Base-by-base conservation (phyloP, 2,797 vertebrate genomes). In the Malacoctenus gilli region DNA sequence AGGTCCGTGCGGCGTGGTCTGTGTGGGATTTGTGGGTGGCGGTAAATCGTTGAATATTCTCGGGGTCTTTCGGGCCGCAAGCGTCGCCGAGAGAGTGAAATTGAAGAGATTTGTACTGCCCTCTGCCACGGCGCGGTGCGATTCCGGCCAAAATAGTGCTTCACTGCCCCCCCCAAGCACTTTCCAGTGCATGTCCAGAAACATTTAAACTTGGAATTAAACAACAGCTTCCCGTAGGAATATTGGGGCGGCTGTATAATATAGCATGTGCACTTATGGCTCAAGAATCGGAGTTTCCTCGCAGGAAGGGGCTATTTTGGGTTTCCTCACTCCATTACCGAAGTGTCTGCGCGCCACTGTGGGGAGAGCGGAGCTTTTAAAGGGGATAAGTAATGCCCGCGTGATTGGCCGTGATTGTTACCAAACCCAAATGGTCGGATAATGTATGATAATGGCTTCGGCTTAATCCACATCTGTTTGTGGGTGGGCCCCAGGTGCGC, bases 371-470 rank as follows among this genome's bases (percentile, higher is more conserved):
- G 48, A 67, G 82, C 83, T 86, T 86, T 88, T 84, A 85, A 75
- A 72, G 72, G 68, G 84, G 74, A 85, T 86, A 66, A 83, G 52
- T 82, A 72, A 82, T 61, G 55, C 82, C 79, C 83, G 53, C 75
- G 82, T 70, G 79, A 77, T 85, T 78, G 70, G 44, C 53, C 37
- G 39, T 54, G 43, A 73, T 59, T 59, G 65, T 77, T 80, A 68
- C 72, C 64, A 74, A 72, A 39, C 68, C 72, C 68, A 74, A 69
- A 85, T 76, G 80, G 48, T 68, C 50, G 40, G 56, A 78, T 87
- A 80, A 86, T 83, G 80, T 73, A 79, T 84, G 75, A 74, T 88
- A 86, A 87, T 86, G 81, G 85, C 32, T 77, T 82, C 59, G 58
- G 59, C 75, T 71, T 80, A 79, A 80, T 83, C 82, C 75, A 79